A percentile compares a stretch with the other conserved stretches of the same genome.
Conservation (phyloP, 2,888 invertebrate genomes). For the Drosophila buzzatii region DNA sequence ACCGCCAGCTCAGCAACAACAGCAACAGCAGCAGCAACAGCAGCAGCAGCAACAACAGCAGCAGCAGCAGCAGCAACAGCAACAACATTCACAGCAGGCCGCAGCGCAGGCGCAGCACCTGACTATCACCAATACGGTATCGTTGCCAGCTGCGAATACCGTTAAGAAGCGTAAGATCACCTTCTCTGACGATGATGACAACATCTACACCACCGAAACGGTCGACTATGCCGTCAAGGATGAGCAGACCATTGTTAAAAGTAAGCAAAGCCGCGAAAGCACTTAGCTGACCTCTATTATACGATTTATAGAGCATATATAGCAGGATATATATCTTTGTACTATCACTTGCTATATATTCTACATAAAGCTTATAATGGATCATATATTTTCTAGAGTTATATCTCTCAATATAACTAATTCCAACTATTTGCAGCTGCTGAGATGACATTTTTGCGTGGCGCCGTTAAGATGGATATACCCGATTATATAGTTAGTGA, state of each 20-base stretch:
- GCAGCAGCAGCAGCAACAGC: slow-evolving; percentile 31
- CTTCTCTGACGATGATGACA: slow-evolving; percentile 85
- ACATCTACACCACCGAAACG: slow-evolving; percentile 84
- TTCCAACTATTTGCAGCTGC: slow-evolving; percentile 73
- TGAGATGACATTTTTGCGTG: slow-evolving; percentile 85
- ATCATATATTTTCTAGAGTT: too few relatives aligned
- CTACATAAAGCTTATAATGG: too few relatives aligned
- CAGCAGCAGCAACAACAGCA: slow-evolving; percentile 48
- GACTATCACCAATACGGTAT: slow-evolving; percentile 72
- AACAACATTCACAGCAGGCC: slow-evolving; percentile 48
- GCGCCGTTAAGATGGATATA: slow-evolving; percentile 87
- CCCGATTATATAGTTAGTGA: slow-evolving; percentile 86
- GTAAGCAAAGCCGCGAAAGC: slow-evolving; percentile 56
- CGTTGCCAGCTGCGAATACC: slow-evolving; percentile 65
- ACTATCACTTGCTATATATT: background rate
- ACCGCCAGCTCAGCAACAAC: slow-evolving; percentile 65
- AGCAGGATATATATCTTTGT: background rate
- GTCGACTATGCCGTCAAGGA: slow-evolving; percentile 83
- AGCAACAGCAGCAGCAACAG: slow-evolving; percentile 66
- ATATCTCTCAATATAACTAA: background rate
- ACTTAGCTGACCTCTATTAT: too few relatives aligned
- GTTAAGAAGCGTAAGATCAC: slow-evolving; percentile 84
- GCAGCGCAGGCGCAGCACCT: slow-evolving; percentile 68
- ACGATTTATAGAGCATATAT: too few relatives aligned
- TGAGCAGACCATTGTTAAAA: slow-evolving; percentile 83